A percentile compares a stretch with the other conserved stretches of the same genome.
Evolutionary conservation across 92 coral and sea anemone species (phyloP).

Genomic region (Zoanthus sociatus): DNA sequence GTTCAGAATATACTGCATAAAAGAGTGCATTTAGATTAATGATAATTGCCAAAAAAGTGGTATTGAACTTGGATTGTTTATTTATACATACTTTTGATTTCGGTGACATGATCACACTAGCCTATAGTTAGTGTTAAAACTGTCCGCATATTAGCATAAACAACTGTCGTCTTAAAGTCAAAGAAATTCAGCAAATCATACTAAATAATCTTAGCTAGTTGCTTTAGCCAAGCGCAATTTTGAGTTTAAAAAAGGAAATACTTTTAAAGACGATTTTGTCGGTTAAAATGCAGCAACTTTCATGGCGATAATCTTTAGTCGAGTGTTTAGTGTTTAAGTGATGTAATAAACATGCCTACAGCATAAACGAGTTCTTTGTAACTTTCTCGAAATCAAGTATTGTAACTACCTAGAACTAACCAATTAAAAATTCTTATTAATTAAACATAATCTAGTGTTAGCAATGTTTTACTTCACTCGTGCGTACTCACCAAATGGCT

Average conservation of each 20-base stretch:
- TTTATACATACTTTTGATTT: slow-evolving; percentile 2
- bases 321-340: neutral
- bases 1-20: neutral
- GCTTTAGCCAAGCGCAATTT: neutral
- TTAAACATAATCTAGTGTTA: neutral
- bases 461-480: neutral
- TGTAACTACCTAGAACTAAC: neutral
- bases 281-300: neutral
- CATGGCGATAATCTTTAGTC: neutral
- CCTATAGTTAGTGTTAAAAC: neutral
- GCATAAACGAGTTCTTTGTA: neutral
- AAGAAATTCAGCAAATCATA: neutral
- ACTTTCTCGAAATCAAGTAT: neutral
- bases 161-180: neutral
- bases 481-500: slow-evolving; percentile 6
- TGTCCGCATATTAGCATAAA: slow-evolving; percentile 11
- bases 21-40: neutral
- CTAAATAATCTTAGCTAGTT: neutral
- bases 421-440: neutral
- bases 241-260: neutral
- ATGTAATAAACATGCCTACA: slow-evolving; percentile 11
- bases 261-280: neutral
- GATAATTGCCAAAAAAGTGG: neutral
- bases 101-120: neutral
- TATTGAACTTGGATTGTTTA: neutral